Evolutionary conservation across 2,888 invertebrate species (phyloP).

Genomic region (Blomia tropicalis): DNA sequence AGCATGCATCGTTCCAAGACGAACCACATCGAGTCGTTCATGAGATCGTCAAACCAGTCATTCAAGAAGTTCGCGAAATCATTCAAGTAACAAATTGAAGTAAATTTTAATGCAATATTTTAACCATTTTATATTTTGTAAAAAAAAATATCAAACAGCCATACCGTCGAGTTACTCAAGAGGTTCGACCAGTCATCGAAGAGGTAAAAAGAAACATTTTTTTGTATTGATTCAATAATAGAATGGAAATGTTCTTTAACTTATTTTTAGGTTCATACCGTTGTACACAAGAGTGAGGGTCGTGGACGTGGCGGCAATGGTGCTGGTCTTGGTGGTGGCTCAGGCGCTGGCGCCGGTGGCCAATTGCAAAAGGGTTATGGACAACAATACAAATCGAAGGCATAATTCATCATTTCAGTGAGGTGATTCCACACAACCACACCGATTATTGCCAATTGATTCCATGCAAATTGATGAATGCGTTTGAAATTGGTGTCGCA

Average conservation of each 20-base stretch:
- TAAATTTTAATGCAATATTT: too few species aligned
- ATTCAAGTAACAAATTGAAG: too few species aligned
- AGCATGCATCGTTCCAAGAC: slow-evolving; percentile 21
- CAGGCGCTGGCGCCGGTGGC: slow-evolving; percentile 5
- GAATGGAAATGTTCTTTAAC: too few species aligned
- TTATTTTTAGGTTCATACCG: slow-evolving; percentile 17
- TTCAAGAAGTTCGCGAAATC: slow-evolving; percentile 23
- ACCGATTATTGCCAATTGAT: too few species aligned
- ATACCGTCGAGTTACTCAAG: slow-evolving; percentile 21
- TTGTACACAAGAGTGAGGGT: slow-evolving; percentile 21
- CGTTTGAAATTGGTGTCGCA: too few species aligned
- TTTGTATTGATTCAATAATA: too few species aligned
- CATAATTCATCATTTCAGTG: too few species aligned
- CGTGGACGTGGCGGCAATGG: not conserved
- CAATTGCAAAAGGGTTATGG: not conserved
- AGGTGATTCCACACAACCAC: too few species aligned
- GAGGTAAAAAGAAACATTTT: not conserved
- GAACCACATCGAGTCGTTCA: slow-evolving; percentile 22
- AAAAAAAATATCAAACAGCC: slow-evolving; percentile 14
- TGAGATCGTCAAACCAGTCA: slow-evolving; percentile 21
- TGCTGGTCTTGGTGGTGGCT: not conserved
- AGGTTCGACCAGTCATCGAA: slow-evolving; percentile 23
- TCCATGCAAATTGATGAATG: too few species aligned
- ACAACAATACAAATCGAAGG: slow-evolving; percentile 1
- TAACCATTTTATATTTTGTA: not conserved